Conservation (phyloP, 2,797 vertebrate species). For the Peromyscus nudipes region DNA sequence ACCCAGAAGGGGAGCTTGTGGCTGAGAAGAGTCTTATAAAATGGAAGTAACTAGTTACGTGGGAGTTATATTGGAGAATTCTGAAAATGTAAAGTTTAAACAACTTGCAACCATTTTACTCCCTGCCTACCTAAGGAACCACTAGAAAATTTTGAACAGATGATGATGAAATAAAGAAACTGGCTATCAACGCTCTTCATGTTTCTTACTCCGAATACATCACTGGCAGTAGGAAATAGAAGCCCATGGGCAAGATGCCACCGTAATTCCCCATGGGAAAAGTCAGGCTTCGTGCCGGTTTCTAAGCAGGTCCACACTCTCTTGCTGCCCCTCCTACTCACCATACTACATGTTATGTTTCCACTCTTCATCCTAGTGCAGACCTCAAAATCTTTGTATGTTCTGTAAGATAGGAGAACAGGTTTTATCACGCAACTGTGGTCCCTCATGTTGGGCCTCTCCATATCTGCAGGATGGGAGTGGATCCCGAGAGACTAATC, state of each 20-base stretch:
- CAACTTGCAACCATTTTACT: background rate
- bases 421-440: background rate
- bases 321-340: background rate
- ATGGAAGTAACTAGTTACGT: background rate
- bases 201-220: background rate
- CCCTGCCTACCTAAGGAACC: background rate
- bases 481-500: background rate
- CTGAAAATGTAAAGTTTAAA: background rate
- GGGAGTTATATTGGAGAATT: background rate
- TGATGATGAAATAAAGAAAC: slow-evolving; percentile 1
- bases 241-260: too few species aligned
- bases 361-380: background rate
- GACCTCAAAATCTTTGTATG: background rate
- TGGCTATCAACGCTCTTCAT: background rate
- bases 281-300: background rate
- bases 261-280: background rate
- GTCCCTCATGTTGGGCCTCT: too few species aligned
- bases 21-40: background rate
- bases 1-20: background rate
- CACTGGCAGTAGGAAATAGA: background rate
- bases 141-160: background rate
- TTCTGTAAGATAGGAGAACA: background rate
- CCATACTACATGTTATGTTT: background rate
- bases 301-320: background rate
- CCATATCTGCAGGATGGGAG: background rate